phyloP scores from a whole-genome alignment of 2,113 vertebrate species.

The Poeciliopsis occidentalis region DNA sequence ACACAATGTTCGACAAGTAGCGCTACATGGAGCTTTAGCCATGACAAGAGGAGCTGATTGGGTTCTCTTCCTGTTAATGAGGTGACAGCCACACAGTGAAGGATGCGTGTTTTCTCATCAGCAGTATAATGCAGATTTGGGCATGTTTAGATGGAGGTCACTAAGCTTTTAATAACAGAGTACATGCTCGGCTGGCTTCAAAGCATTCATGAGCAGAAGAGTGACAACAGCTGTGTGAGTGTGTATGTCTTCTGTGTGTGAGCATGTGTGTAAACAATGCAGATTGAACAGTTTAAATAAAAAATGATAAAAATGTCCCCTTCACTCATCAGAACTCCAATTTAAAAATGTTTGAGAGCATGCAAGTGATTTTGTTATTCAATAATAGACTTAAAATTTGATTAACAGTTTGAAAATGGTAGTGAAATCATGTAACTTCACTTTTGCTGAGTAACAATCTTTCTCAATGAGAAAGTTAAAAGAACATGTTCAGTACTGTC shows the following conservation, averaged over 20 bases:
- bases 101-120: slow-evolving; percentile 63
- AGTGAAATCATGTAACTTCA: too few relatives aligned
- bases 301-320: neutral
- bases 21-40: too few relatives aligned
- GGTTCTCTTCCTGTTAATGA: too few relatives aligned
- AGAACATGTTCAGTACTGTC: too few relatives aligned
- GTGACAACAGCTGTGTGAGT: neutral
- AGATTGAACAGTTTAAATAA: neutral
- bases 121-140: slow-evolving; percentile 50
- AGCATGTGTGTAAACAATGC: neutral
- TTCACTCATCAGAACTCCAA: neutral
- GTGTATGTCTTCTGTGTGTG: too few relatives aligned
- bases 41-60: too few relatives aligned
- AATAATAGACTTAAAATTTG: neutral
- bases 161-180: slow-evolving; percentile 47
- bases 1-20: too few relatives aligned
- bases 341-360: neutral
- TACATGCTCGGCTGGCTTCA: slow-evolving; percentile 49
- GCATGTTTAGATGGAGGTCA: slow-evolving; percentile 63
- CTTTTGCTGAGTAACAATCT: too few relatives aligned
- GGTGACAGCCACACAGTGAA: slow-evolving; percentile 47
- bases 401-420: neutral
- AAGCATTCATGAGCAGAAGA: neutral
- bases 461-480: too few relatives aligned
- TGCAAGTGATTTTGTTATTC: neutral